Base-by-base conservation (phyloP, 2,797 vertebrate genomes). In the Selene dorsalis region DNA sequence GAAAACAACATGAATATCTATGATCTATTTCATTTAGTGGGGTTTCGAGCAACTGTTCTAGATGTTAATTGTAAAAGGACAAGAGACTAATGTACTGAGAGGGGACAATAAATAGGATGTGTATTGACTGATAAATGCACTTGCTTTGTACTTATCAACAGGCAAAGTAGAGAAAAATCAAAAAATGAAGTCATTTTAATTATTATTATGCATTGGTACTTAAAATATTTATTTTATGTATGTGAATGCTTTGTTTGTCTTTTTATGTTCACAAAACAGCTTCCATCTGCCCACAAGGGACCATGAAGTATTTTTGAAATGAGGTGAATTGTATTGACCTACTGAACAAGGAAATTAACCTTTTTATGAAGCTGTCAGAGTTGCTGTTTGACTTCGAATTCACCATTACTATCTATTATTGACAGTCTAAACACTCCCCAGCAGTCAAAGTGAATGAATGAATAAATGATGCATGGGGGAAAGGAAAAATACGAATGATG, bases 351-450 rank as follows among this genome's bases (percentile, higher is more conserved):
- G 7, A 67, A 53, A 71, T 59, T 0, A 12, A 57, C 18, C 32
- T 67, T 60, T 72, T 63, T 24, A 56, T 9, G 47, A 4, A 38
- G 20, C 47, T 57, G 69, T 52, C 43, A 71, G 11, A 45, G 30
- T 22, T 47, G 60, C 45, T 61, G 65, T 43, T 56, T 60, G 17
- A 62, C 35, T 72, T 28, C 14, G 16, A 58, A 64, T 50, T 28
- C 20, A 55, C 4, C 24, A 66, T 14, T 69, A 72, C 24, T n/a
- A 18, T 59, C n/a, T 47, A 20, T 12, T 45, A 28, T 59, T 53
- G 17, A 24, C 14, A 24, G 8, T 13, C 32, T 39, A 47, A 39
- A 67, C 17, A 48, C 22, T 55, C 38, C 24, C n/a, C 35, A 28
- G 48, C 1, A 67, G 47, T 71, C 32, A 24, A 61, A 58, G 53